These are phyloP conservation scores for Hyphantria cunea DNA, from an alignment of 1,140 invertebrate species.

Conservation along the genomic window DNA sequence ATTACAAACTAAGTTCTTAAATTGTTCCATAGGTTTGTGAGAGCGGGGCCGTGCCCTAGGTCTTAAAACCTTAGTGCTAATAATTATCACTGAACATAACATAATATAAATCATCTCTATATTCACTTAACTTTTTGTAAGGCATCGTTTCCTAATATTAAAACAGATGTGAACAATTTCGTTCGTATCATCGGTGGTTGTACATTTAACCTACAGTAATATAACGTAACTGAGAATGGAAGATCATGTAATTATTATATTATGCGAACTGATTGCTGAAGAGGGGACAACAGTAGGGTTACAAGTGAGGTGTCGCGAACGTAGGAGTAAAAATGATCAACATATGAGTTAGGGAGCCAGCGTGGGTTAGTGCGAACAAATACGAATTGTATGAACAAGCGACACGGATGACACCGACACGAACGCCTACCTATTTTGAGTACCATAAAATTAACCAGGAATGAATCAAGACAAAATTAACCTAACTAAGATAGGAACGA, in stretches of 20 bases:
- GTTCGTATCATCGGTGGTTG: slow-evolving; percentile 72
- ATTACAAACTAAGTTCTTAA: slow-evolving; percentile 80
- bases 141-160: slow-evolving; percentile 78
- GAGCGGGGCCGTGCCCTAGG: slow-evolving; percentile 52
- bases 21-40: slow-evolving; percentile 77
- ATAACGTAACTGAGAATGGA: slow-evolving; percentile 49
- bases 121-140: slow-evolving; percentile 79
- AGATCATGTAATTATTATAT: slow-evolving; percentile 24
- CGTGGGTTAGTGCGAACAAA: slow-evolving; percentile 20
- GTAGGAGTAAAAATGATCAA: background rate
- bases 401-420: slow-evolving; percentile 36
- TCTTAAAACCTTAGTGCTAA: slow-evolving; percentile 76
- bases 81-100: slow-evolving; percentile 78
- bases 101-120: slow-evolving; percentile 80
- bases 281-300: background rate
- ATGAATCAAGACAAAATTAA: slow-evolving; percentile 76
- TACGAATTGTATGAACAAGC: slow-evolving; percentile 15
- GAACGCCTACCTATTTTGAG: slow-evolving; percentile 28
- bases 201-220: slow-evolving; percentile 69
- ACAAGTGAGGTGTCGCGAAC: background rate
- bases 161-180: slow-evolving; percentile 64
- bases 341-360: background rate
- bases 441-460: slow-evolving; percentile 46
- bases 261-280: slow-evolving; percentile 25
- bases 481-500: slow-evolving; percentile 78